These are phyloP conservation scores for Chalcis sispes DNA, from an alignment of 2,888 invertebrate genomes.

Conservation along the genomic window DNA sequence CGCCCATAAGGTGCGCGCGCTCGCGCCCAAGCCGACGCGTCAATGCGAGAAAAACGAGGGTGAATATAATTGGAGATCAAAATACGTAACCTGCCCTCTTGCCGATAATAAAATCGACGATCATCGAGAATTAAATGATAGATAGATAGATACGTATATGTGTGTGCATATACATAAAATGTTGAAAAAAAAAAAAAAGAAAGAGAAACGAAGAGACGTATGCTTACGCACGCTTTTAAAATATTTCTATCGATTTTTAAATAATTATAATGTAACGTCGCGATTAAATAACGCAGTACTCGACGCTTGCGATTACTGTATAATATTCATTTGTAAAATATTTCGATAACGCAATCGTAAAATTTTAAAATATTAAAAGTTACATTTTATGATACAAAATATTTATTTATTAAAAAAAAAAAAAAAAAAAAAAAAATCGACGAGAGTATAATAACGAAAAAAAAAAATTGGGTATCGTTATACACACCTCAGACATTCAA, in stretches of 20 bases:
- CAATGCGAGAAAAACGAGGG: constrained; percentile 28
- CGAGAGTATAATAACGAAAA: too few relatives aligned
- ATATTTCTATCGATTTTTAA: too few relatives aligned
- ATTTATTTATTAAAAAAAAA: background rate
- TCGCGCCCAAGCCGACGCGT: too few relatives aligned
- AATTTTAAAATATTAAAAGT: background rate
- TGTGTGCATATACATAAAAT: too few relatives aligned
- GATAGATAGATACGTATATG: too few relatives aligned
- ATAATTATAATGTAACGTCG: too few relatives aligned
- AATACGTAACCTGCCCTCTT: constrained; percentile 41
- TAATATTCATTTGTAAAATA: too few relatives aligned
- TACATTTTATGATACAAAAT: background rate
- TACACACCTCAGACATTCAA: too few relatives aligned
- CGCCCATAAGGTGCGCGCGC: constrained; percentile 5
- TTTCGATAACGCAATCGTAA: too few relatives aligned
- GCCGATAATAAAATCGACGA: constrained; percentile 31
- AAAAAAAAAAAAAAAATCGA: constrained; percentile 1
- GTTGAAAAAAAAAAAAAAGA: background rate
- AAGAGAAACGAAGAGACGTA: background rate
- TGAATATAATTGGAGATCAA: constrained; percentile 54
- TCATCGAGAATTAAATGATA: constrained; percentile 3
- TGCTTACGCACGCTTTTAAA: background rate
- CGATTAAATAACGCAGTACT: too few relatives aligned
- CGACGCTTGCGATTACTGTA: too few relatives aligned
- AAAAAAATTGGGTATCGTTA: too few relatives aligned